These are phyloP conservation scores for Condylura cristata DNA, from an alignment of 2,113 vertebrate genomes.

Conservation along the genomic window DNA sequence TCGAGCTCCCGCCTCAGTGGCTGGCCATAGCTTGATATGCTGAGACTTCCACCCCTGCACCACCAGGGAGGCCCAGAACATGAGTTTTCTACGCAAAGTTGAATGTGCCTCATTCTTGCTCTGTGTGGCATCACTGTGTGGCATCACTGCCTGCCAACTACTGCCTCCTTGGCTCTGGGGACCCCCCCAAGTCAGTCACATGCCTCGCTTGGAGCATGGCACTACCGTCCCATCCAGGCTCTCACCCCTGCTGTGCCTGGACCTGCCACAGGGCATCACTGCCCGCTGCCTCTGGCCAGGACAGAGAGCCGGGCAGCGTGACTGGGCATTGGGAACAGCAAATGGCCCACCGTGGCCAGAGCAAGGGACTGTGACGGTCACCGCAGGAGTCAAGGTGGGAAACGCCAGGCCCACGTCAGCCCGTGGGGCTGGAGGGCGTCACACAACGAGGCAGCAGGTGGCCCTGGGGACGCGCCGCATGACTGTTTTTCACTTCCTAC, in stretches of 20 bases:
- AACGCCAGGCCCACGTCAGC: background rate
- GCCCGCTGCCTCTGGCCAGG: background rate
- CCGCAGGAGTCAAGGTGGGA: background rate
- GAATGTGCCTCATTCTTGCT: too few species aligned
- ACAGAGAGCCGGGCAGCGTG: rapidly evolving
- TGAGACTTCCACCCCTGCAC: too few species aligned
- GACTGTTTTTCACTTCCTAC: background rate
- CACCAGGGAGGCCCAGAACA: too few species aligned
- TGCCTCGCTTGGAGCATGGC: rapidly evolving
- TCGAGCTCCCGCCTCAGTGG: too few species aligned
- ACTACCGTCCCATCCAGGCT: background rate
- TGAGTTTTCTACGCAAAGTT: rapidly evolving
- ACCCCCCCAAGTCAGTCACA: rapidly evolving
- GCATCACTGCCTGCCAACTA: background rate
- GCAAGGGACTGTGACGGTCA: background rate
- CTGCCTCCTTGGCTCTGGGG: rapidly evolving
- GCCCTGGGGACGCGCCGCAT: background rate
- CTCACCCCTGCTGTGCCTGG: rapidly evolving
- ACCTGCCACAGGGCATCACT: background rate
- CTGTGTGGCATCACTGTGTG: too few species aligned
- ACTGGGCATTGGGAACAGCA: background rate
- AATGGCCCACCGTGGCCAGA: background rate
- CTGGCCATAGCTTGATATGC: too few species aligned
- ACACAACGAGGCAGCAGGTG: too few species aligned
- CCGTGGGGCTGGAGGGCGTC: too few species aligned